Evolutionary conservation across 1,140 invertebrate genomes (phyloP), one percentile per base, ranked within the genome.

Genomic region (Apis florea): DNA sequence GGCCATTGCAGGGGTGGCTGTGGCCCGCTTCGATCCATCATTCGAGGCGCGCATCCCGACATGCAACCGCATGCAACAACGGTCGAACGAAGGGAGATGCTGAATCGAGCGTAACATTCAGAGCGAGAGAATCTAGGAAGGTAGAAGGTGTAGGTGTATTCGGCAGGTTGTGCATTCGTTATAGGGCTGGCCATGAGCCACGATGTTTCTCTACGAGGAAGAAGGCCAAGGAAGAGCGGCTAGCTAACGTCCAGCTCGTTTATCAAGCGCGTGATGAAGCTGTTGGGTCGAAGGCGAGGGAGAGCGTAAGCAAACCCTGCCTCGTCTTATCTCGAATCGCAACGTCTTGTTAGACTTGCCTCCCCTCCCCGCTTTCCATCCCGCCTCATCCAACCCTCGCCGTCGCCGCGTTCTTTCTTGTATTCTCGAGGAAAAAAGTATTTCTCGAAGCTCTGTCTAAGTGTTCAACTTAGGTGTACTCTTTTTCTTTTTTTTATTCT

Each of bases 181-280:
- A n/a, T n/a, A n/a, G n/a, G n/a, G 56, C 72, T 79, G 85, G 70
- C 83, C 83, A 61, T 66, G 59, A 73, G 9, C 31, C 21, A 31
- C 66, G 51, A 75, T 64, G 69, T 75, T 82, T 49, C 73, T 66
- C 71, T 54, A 75, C 77, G 69, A 64, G 85, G 31, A 40, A 40
- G 31, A 40, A 40, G 31, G 31, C 31, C 31, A 40, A 31, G 40
- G 85, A 74, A 76, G 69, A 74, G 85, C 75, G 85, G 86, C 19
- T 63, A 53, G 83, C 58, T 51, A 72, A 17, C 53, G n/a, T 79
- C 83, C 77, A 83, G 83, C 89, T 90, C 90, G 88, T 91, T 90
- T 85, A 90, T 91, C 89, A 89, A 90, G 85, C 83, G 71, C 81
- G 86, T 90, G 90, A 91, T 89, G 89, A 90, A 91, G 90, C 85